Base-by-base conservation (phyloP, 2,888 invertebrate species). In the Linyphia triangularis region DNA sequence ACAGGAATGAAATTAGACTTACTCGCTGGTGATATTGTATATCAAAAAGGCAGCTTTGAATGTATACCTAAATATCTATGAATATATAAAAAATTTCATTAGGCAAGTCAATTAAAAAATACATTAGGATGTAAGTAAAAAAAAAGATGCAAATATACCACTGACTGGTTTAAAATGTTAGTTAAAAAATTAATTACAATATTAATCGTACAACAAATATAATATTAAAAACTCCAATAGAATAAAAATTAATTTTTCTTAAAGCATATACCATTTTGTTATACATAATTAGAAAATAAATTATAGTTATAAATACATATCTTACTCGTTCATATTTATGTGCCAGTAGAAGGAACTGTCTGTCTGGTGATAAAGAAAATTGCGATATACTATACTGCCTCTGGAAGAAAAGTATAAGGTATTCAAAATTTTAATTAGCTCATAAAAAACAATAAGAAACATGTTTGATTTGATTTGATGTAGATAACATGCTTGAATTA, bases 281-380 rank as follows among this genome's bases (percentile, higher is more conserved):
- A n/a, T 9, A 75, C 28, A 16, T 75, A 33, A 30, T 10, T 7
- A 26, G 24, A 0, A 22, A 37, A 33, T 4, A 63, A 22, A 24
- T n/a, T 22, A 59, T 24, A 28, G 30, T 67, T 7, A 4, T 7
- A 33, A 19, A 51, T n/a, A 16, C n/a, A 1, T 13, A 51, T n/a
- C 89, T 88, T 83, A 90, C 90, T 79, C 89, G 78, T 78, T 89
- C 75, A 69, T 89, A 89, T 30, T 90, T 89, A 59, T 89, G 86
- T 30, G 89, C 75, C 7, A 91, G 72, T 19, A 91, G 83, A 57
- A 91, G 72, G 82, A 89, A 90, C 24, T 89, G 73, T 22, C 89
- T 63, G 73, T 91, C 90, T 22, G 90, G 61, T 16, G 90, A 91
- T 5, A 91, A 30, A n/a, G 43, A 75, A 59, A 82, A 90, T 24